Base-by-base conservation (phyloP, 2,888 invertebrate species). In the Ptychoptera albimana region DNA sequence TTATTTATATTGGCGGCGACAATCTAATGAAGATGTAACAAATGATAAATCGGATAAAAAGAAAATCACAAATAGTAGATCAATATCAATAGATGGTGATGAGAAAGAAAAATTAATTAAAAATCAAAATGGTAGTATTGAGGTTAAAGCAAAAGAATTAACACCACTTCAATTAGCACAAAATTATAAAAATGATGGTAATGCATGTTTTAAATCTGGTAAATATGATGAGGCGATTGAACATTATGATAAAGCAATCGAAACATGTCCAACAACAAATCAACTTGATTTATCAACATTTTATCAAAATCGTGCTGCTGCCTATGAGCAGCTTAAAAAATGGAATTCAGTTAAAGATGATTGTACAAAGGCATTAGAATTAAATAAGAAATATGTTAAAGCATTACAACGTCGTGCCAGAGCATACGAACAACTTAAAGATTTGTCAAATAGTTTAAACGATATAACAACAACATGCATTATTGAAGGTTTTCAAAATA, bases 301-400 rank as follows among this genome's bases (percentile, higher is more conserved):
- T 65, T 92, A 91, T 63, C 96, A 96, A 63, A 96, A 96, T 60
- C 78, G 93, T 54, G 96, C 94, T 10, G 96, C 94, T 12, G 87
- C 92, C 37, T 88, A 89, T 63, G 94, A 94, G 63, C 86, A 91
- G 63, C 68, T 92, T 58, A 80, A 82, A 64, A 83, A 86, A 65
- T 86, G 82, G 73, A 75, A 75, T 48, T 74, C 81, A 50, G 91
- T 92, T 1, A 82, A 87, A 56, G 77, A 79, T 50, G 93, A 94
- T 61, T 93, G 93, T 58, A 77, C 82, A 2, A 77, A 74, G 57
- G 92, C 96, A 2, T 70, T 96, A 32, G 77, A 83, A 57, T 70
- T 82, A 29, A 89, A 94, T 63, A 80, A 81, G 35, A 80, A 75
- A 51, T 96, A 94, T 63, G 74, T 81, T 11, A 93, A 94, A 68